Base-by-base conservation (phyloP, 2,888 invertebrate genomes). In the Ypsolopha scabrella region DNA sequence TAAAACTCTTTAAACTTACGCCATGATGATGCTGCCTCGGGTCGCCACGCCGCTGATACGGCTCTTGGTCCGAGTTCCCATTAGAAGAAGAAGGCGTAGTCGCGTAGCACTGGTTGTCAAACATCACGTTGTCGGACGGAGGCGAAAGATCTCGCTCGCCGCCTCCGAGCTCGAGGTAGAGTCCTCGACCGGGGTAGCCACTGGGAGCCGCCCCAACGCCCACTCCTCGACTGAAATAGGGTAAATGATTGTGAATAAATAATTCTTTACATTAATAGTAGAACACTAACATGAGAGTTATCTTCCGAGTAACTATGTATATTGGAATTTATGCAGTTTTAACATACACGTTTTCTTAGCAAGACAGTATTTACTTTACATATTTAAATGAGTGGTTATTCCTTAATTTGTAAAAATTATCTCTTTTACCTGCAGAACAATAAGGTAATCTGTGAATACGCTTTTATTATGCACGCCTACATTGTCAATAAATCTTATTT, bases 81-180 rank as follows among this genome's bases (percentile, higher is more conserved):
- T 96, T 96, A 70, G 96, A 96, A 51, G 96, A 96, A 66, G 96
- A 96, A 11, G 97, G 96, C 41, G 96, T 96, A 44, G 96, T 96
- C 37, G 96, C 96, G 81, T 97, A 96, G 87, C 96, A 96, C 75
- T 95, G 95, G 87, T 96, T 96, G 89, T 97, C 96, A 77, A 96
- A 96, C 87, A 95, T 93, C 58, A 95, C 95, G 80, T 95, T 95
- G 81, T 97, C 96, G 50, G 96, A 96, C 4, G 96, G 95, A 51
- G 96, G 96, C 1, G 96, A 96, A 52, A 90, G 72, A 68, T 91
- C 90, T 0, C 93, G 87, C 71, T 94, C 57, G 58, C 52, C 53
- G 56, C 50, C 52, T 38, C 82, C 82, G 70, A 95, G 87, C 80
- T 94, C 94, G 64, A 94, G 86, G 77, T 95, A 95, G 54, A 94